Conservation (phyloP, 2,797 vertebrate genomes). For the Heliangelus exortis region DNA sequence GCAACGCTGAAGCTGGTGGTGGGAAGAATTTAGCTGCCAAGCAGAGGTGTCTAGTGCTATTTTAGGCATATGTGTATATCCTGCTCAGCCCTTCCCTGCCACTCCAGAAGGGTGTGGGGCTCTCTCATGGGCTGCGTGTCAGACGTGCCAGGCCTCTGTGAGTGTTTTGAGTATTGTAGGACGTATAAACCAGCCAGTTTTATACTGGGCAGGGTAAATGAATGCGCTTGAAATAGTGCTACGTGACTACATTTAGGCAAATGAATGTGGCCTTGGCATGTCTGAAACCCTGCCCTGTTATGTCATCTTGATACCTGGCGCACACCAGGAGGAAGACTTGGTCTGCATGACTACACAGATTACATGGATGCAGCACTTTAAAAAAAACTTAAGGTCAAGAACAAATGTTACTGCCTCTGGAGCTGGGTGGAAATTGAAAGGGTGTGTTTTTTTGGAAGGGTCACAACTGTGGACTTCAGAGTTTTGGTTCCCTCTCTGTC, state of each 20-base stretch:
- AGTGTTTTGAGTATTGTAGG: not conserved
- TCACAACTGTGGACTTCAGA: not conserved
- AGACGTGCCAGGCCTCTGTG: not conserved
- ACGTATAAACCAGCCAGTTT: not conserved
- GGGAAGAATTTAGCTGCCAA: not conserved
- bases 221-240: conserved; percentile 1
- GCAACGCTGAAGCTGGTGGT: not conserved
- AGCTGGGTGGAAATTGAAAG: not conserved
- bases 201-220: not conserved
- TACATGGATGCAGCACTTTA: not conserved
- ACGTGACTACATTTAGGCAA: not conserved
- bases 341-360: not conserved
- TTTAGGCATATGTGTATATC: not conserved
- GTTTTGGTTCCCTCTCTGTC: not conserved
- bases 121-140: not conserved
- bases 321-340: not conserved
- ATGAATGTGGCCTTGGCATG: not conserved
- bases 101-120: not conserved
- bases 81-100: not conserved
- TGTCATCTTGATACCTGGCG: not conserved
- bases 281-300: conserved; percentile 5
- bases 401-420: not conserved
- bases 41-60: conserved; percentile 12
- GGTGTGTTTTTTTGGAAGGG: not conserved
- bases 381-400: not conserved